These are phyloP conservation scores for Periophthalmus modestus DNA, from an alignment of 2,113 vertebrate genomes.

Conservation along the genomic window DNA sequence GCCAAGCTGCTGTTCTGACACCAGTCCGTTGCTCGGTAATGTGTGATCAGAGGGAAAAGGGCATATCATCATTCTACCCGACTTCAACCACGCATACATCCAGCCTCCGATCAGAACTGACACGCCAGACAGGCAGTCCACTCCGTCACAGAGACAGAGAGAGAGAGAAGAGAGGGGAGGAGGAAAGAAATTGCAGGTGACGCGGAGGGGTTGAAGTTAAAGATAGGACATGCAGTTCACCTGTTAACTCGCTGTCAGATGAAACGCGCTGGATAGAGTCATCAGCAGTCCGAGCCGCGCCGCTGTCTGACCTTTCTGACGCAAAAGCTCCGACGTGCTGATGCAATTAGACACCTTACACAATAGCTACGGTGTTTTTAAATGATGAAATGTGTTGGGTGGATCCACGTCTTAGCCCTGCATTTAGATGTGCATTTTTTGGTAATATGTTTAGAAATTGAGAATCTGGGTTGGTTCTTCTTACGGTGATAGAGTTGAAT, in stretches of 20 bases:
- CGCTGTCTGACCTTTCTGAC: not conserved
- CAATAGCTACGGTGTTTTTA: not conserved
- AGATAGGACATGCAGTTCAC: slow-evolving; percentile 28
- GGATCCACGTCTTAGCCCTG: not conserved
- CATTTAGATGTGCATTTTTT: too few relatives aligned
- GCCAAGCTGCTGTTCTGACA: slow-evolving; percentile 64
- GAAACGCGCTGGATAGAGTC: not conserved
- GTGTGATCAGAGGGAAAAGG: slow-evolving; percentile 78
- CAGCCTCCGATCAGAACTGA: slow-evolving; percentile 51
- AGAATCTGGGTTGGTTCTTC: too few relatives aligned
- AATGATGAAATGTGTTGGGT: not conserved
- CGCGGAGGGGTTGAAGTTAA: slow-evolving; percentile 19
- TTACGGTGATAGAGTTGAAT: too few relatives aligned
- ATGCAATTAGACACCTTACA: slow-evolving; percentile 2
- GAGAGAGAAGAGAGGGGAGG: slow-evolving; percentile 24
- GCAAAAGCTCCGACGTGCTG: not conserved
- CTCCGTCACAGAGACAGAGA: slow-evolving; percentile 26
- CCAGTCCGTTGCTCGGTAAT: slow-evolving; percentile 72
- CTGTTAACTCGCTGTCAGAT: slow-evolving; percentile 14
- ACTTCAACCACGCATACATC: slow-evolving; percentile 38
- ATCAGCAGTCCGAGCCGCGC: not conserved
- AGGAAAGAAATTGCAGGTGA: slow-evolving; percentile 30
- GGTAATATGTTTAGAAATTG: too few relatives aligned
- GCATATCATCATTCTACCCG: slow-evolving; percentile 70
- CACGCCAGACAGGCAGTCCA: slow-evolving; percentile 44